phyloP scores from a whole-genome alignment of 2,797 vertebrate genomes.

The Rhadinocentrus ornatus region DNA sequence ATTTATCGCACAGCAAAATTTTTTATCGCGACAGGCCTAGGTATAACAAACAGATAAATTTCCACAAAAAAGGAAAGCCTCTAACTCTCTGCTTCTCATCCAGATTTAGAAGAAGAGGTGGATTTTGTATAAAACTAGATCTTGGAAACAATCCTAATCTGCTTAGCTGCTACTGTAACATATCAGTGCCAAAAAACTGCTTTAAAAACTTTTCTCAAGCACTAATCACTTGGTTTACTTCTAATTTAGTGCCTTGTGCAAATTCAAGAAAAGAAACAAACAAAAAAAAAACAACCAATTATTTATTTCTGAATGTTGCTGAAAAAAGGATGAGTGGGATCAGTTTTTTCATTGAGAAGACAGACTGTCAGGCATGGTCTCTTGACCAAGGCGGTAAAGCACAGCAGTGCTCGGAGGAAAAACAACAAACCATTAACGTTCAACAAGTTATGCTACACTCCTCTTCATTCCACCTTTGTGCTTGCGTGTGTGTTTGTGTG shows the following conservation, averaged over 20 bases:
- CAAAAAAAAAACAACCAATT: not conserved
- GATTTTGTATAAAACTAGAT: conserved; percentile 38
- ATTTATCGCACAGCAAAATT: too few species aligned
- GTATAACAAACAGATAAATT: conserved; percentile 19
- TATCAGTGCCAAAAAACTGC: not conserved
- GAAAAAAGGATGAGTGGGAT: conserved; percentile 18
- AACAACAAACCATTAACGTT: conserved; percentile 68
- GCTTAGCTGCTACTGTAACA: not conserved
- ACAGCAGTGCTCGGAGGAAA: conserved; percentile 30
- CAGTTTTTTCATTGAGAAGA: conserved; percentile 14
- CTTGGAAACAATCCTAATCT: conserved; percentile 22
- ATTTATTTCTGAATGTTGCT: conserved; percentile 4
- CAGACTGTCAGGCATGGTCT: conserved; percentile 39
- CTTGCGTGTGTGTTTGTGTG: conserved; percentile 14
- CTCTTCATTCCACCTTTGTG: conserved; percentile 59
- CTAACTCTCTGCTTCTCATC: conserved; percentile 30
- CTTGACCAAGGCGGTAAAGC: conserved; percentile 28
- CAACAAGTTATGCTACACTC: conserved; percentile 64
- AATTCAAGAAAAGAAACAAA: not conserved
- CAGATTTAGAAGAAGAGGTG: conserved; percentile 47
- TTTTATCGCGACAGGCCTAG: too few species aligned
- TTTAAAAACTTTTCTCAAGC: not conserved
- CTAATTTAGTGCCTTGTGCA: not conserved
- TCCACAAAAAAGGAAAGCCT: conserved; percentile 40
- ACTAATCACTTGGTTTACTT: not conserved